A percentile compares a stretch with the other conserved stretches of the same genome.
phyloP scores from a whole-genome alignment of 2,113 vertebrate genomes.

The Otus sunia region DNA sequence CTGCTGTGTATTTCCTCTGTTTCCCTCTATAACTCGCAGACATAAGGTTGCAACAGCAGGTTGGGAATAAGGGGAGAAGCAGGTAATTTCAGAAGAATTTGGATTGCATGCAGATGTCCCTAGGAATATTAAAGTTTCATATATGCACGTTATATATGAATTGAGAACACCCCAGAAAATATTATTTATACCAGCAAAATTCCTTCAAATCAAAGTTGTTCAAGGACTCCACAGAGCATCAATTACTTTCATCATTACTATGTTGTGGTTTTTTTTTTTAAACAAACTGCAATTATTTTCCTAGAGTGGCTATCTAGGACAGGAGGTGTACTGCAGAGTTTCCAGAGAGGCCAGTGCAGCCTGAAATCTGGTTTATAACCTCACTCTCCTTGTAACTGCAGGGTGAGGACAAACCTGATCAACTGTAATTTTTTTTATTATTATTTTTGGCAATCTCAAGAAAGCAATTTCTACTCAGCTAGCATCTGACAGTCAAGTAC shows the following conservation, averaged over 20 bases:
- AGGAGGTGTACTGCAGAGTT: neutral
- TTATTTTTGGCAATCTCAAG: neutral
- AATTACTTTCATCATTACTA: neutral
- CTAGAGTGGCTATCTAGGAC: neutral
- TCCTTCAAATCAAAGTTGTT: neutral
- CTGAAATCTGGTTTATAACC: neutral
- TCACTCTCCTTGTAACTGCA: neutral
- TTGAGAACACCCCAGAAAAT: neutral
- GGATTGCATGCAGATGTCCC: neutral
- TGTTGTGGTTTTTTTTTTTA: neutral
- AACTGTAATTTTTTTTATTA: neutral
- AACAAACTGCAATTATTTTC: neutral
- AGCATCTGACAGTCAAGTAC: neutral
- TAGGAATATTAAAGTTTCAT: neutral
- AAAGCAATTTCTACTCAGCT: slow-evolving; percentile 31
- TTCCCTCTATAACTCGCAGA: neutral
- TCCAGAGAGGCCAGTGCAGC: neutral
- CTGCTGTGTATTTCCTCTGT: neutral
- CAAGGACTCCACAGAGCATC: neutral
- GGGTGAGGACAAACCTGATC: neutral
- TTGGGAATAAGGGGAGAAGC: neutral
- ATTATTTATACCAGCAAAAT: neutral
- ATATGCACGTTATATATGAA: neutral
- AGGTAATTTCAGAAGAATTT: neutral
- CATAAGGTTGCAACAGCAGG: neutral